These are phyloP conservation scores for Listrodromus nycthemerus DNA, from an alignment of 2,888 invertebrate genomes.

Conservation along the genomic window DNA sequence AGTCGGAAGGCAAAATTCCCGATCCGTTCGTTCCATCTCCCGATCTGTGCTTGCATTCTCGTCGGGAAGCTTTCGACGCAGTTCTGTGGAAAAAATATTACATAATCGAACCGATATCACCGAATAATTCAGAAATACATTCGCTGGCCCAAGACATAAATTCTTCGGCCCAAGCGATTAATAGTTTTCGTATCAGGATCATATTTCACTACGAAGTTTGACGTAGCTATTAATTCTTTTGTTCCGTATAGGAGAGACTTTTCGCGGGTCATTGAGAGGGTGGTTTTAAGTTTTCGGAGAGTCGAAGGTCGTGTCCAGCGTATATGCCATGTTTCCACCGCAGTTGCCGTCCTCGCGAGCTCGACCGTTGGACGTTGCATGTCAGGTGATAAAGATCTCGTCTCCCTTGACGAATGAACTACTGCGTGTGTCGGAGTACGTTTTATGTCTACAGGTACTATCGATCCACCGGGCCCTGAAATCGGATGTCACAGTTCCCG, in stretches of 20 bases:
- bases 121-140: not conserved
- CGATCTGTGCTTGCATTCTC: conserved; percentile 80
- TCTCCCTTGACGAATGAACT: conserved; percentile 41
- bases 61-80: conserved; percentile 77
- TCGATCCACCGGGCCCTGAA: conserved; percentile 57
- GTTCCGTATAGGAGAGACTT: not conserved
- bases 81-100: conserved; percentile 72
- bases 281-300: conserved; percentile 30
- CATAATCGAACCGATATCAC: not conserved
- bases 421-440: conserved; percentile 36
- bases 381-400: conserved; percentile 64
- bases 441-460: conserved; percentile 54
- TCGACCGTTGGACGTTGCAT: conserved; percentile 57
- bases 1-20: conserved; percentile 81
- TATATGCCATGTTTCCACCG: not conserved
- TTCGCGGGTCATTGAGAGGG: conserved; percentile 1
- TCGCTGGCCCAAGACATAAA: not conserved
- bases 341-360: conserved; percentile 14
- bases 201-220: not conserved
- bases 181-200: not conserved
- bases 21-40: conserved; percentile 77
- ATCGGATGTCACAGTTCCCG: not conserved
- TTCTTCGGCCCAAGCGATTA: not conserved
- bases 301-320: conserved; percentile 31
- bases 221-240: not conserved